Evolutionary conservation across 2,113 vertebrate species (phyloP).

Genomic region (Ptyas mucosa): DNA sequence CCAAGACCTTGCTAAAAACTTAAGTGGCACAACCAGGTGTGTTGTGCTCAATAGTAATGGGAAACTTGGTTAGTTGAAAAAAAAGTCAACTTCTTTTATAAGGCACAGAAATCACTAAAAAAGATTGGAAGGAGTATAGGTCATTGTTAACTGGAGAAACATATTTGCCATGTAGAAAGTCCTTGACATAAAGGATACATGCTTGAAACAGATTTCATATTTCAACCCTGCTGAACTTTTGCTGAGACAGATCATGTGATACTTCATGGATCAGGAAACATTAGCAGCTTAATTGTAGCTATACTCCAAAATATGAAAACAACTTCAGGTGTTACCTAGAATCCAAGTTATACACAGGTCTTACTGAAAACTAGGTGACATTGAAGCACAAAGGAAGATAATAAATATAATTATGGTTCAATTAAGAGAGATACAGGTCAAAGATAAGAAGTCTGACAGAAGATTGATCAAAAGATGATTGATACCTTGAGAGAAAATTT

Average conservation of each 20-base stretch:
- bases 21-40: background rate
- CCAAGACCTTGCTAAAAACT: background rate
- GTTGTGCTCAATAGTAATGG: background rate
- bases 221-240: background rate
- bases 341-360: background rate
- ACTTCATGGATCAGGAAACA: background rate
- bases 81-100: background rate
- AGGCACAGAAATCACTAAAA: too few species aligned
- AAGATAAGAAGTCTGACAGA: background rate
- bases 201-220: background rate
- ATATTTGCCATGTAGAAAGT: background rate
- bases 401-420: background rate
- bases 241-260: background rate
- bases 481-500: background rate
- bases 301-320: background rate
- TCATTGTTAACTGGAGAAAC: background rate
- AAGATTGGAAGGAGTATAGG: background rate
- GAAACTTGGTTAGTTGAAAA: background rate
- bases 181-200: background rate
- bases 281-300: background rate
- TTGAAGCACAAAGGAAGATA: background rate
- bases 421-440: background rate
- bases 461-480: background rate
- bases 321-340: background rate
- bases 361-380: background rate